A percentile compares a stretch with the other conserved stretches of the same genome.
phyloP scores from a whole-genome alignment of 2,113 vertebrate species.

The Ctenomys sociabilis region DNA sequence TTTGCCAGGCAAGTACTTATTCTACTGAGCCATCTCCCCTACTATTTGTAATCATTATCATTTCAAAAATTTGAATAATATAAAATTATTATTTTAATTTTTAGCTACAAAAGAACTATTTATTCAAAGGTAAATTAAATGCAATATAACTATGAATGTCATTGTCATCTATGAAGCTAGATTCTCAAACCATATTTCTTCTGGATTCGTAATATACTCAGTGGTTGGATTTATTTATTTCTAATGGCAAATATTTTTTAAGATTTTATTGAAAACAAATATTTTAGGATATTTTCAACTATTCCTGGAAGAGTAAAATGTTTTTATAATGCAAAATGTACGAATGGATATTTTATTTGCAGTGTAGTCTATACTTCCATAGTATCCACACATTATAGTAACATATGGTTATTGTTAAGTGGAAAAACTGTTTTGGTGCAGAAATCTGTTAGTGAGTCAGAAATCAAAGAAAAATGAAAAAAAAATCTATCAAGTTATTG shows the following conservation, averaged over 20 bases:
- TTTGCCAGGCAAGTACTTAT: no score
- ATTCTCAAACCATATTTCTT: not conserved
- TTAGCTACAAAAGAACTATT: not conserved
- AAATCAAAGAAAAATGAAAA: not conserved
- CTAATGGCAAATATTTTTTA: slow-evolving; percentile 55
- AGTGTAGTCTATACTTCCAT: not conserved
- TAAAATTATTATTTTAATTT: no score
- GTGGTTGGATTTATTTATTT: slow-evolving; percentile 39
- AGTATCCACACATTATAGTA: not conserved
- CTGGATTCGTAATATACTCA: not conserved
- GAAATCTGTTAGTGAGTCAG: not conserved
- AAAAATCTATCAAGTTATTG: not conserved
- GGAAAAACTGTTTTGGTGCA: slow-evolving; percentile 28
- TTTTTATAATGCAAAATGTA: slow-evolving; percentile 22
- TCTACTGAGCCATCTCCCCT: no score
- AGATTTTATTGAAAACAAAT: slow-evolving; percentile 54
- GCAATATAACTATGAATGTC: slow-evolving; percentile 24
- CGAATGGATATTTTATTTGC: not conserved
- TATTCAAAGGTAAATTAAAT: slow-evolving; percentile 33
- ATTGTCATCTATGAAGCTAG: not conserved
- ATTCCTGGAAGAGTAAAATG: not conserved
- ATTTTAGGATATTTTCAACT: slow-evolving; percentile 41
- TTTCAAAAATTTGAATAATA: no score
- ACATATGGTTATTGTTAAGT: not conserved
- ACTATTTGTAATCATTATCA: no score